A percentile compares a stretch with the other conserved stretches of the same genome.
Evolutionary conservation across 1,140 invertebrate genomes (phyloP).

Genomic region (Epicauta chinensis): DNA sequence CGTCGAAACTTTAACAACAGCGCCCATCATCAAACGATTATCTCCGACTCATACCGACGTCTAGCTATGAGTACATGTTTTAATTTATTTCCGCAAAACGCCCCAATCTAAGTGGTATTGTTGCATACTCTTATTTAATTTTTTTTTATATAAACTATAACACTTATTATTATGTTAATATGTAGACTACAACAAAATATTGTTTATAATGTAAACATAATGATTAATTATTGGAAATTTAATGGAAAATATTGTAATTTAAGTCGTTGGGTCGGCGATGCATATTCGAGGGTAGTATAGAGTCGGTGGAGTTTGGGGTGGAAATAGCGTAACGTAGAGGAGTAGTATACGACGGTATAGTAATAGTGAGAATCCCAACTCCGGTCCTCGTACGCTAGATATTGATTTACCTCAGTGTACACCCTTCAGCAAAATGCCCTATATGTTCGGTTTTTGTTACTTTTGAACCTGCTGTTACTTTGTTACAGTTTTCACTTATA

Average conservation of each 20-base stretch:
- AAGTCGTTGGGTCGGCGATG: too few species aligned
- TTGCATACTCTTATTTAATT: too few species aligned
- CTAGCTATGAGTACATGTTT: constrained; percentile 7
- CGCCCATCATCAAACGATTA: constrained; percentile 14
- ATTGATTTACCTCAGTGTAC: constrained; percentile 17
- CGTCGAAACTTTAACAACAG: constrained; percentile 6
- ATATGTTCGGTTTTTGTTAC: constrained; percentile 15
- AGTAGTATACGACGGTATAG: not conserved
- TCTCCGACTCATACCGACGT: constrained; percentile 10
- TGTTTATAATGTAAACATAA: too few species aligned
- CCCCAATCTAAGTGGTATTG: too few species aligned
- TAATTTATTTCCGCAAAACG: constrained; percentile 2
- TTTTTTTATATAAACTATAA: too few species aligned
- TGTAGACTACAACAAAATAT: too few species aligned
- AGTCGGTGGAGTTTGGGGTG: too few species aligned
- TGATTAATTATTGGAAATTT: too few species aligned
- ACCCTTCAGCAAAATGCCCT: constrained; percentile 13
- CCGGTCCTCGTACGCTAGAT: constrained; percentile 13
- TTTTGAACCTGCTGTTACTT: constrained; percentile 17
- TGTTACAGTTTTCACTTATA: constrained; percentile 14
- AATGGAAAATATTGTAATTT: too few species aligned
- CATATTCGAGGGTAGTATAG: too few species aligned
- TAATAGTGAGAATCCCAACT: constrained; percentile 15
- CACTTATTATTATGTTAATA: too few species aligned
- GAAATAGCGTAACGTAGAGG: too few species aligned